Base-by-base conservation (phyloP, 2,113 vertebrate genomes). In the Carollia perspicillata region DNA sequence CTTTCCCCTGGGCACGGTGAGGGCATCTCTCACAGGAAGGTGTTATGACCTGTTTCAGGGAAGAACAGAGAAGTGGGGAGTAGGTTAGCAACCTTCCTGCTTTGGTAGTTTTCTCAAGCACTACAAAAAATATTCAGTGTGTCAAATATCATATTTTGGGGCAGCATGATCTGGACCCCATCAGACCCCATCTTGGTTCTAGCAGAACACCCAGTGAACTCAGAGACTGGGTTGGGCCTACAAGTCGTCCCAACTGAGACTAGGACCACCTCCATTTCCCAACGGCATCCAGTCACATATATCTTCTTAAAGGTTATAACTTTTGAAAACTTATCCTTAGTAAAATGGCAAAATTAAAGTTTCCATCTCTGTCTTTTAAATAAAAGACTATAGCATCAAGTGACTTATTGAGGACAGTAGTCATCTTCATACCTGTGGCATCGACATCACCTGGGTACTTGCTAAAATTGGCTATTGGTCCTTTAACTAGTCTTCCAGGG, bases 181-280 rank as follows among this genome's bases (percentile, higher is more conserved):
- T 60, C 14, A 51, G n/a, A n/a, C n/a, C n/a, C 14, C 20, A 16
- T 20, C 12, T 2, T 26, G 20, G 6, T 0, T 26, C 23, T 16
- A 51, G 6, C 20, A 55, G 40, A n/a, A 58, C 7, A 4, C n/a
- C 8, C 9, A 18, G n/a, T 58, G 12, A 92, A 35, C 33, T 89
- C 44, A 94, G 63, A 86, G 4, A 8, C 17, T 44, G 44, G 23
- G 6, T 65, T 5, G 22, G 4, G 4, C 2, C 35, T 80, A 13
- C 11, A 13, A 22, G 7, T 35, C 44, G 0, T 9, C 17, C 37
- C 13, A 40, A 42, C 5, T 44, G 49, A 88, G 5, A 6, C 3
- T 11, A 10, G 5, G 6, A 30, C 3, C 0, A 66, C 7, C 1
- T 18, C 17, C 4, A n/a, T 26, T 35, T 8, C 4, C 23, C 1